Percentiles rank a stretch among this genome's conserved stretches.
These are phyloP conservation scores for Steinernema hermaphroditum DNA, from an alignment of 2,888 invertebrate genomes.

Conservation along the genomic window DNA sequence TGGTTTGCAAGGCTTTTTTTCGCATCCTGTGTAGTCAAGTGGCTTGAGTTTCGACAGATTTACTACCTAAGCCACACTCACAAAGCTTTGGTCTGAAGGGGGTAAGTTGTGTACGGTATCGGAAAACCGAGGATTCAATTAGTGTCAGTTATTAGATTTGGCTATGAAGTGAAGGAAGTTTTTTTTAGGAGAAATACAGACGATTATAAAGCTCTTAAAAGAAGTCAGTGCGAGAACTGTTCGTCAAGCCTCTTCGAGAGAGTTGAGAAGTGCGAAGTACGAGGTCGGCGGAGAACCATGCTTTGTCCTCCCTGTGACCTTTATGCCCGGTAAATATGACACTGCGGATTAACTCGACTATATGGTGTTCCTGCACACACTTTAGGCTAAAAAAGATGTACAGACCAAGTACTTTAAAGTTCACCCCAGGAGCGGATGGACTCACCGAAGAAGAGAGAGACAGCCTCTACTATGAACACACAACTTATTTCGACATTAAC, in stretches of 20 bases:
- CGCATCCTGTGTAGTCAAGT: too few species aligned
- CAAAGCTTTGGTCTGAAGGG: too few species aligned
- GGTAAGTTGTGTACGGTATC: too few species aligned
- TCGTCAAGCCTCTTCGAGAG: constrained; percentile 2
- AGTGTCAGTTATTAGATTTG: too few species aligned
- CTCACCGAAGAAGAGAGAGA: neutral
- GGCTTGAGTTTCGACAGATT: too few species aligned
- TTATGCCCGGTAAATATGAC: neutral
- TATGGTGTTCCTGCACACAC: too few species aligned
- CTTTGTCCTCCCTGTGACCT: constrained; percentile 25
- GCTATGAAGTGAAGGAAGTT: neutral
- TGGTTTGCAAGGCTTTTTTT: too few species aligned
- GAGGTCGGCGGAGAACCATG: neutral
- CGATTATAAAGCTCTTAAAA: constrained; percentile 3
- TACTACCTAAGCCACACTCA: too few species aligned
- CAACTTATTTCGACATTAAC: neutral
- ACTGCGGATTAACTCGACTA: neutral
- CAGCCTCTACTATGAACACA: neutral
- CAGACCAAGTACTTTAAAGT: neutral
- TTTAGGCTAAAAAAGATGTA: constrained; percentile 6
- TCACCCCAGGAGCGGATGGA: neutral
- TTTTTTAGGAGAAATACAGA: neutral
- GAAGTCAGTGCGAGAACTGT: constrained; percentile 16
- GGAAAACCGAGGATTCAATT: too few species aligned
- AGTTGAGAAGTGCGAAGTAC: neutral